Percentiles rank a stretch among this genome's conserved stretches.
These are phyloP conservation scores for Catostylus mosaicus DNA, from an alignment of 30 jellyfish, hydroid and myxozoan species.

Conservation along the genomic window DNA sequence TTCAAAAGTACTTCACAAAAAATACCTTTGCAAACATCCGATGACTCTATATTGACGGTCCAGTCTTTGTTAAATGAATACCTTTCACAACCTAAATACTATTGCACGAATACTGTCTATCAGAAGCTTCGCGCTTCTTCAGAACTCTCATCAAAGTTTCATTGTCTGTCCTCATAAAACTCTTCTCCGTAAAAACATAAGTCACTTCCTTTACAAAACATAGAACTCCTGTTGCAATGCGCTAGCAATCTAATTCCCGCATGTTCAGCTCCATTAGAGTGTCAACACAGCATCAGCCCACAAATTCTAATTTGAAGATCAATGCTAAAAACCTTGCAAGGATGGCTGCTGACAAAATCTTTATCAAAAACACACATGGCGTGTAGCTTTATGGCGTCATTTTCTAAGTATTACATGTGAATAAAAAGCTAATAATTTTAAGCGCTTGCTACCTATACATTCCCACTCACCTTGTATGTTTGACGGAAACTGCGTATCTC, in stretches of 20 bases:
- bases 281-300: too few species aligned
- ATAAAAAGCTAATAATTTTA: too few species aligned
- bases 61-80: background rate
- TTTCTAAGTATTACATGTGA: too few species aligned
- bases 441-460: background rate
- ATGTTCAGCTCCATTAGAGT: too few species aligned
- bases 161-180: background rate
- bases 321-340: slow-evolving; percentile 1
- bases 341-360: background rate
- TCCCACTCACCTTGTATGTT: slow-evolving; percentile 87
- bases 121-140: background rate
- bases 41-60: background rate
- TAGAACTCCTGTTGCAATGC: too few species aligned
- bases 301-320: too few species aligned
- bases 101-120: background rate
- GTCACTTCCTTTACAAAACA: too few species aligned
- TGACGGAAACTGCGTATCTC: slow-evolving; percentile 97
- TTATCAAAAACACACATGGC: background rate
- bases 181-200: background rate
- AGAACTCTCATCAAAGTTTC: background rate
- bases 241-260: too few species aligned
- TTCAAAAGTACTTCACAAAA: background rate
- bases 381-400: too few species aligned
- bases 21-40: background rate
- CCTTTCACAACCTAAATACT: background rate